Percentiles rank a stretch among this genome's conserved stretches.
Evolutionary conservation across 2,113 vertebrate genomes (phyloP).

Genomic region (Cricetomys ansorgei): DNA sequence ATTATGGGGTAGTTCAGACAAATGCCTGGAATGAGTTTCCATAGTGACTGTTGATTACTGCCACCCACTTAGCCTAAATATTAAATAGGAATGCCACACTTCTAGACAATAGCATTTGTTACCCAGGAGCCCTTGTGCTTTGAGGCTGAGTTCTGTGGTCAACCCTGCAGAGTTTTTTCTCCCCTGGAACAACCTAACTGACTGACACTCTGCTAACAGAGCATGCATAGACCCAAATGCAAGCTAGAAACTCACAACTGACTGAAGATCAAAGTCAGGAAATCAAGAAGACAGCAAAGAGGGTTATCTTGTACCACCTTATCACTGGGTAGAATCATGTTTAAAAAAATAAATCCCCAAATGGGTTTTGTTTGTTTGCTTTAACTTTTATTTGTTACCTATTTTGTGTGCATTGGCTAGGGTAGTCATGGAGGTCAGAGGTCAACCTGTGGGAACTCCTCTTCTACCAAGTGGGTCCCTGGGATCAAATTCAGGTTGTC

Average conservation of each 20-base stretch:
- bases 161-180: background rate
- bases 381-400: background rate
- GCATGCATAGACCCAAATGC: background rate
- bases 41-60: constrained; percentile 34
- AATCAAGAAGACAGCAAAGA: background rate
- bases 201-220: background rate
- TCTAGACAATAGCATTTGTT: constrained; percentile 40
- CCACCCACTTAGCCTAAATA: constrained; percentile 8
- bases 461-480: background rate
- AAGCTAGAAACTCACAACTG: background rate
- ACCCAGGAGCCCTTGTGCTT: constrained; percentile 19
- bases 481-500: background rate
- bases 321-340: background rate
- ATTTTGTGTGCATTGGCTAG: background rate
- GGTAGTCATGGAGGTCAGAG: background rate
- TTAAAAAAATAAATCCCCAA: background rate
- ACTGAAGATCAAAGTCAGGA: background rate
- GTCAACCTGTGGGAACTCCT: background rate
- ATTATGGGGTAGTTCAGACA: background rate
- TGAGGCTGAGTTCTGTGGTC: constrained; percentile 1
- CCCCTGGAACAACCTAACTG: background rate
- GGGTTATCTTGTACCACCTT: background rate
- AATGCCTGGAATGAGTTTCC: constrained; percentile 21
- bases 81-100: background rate
- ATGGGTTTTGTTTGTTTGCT: no score